These are phyloP conservation scores for Agonum fuliginosum DNA, from an alignment of 2,888 invertebrate species.

Conservation along the genomic window DNA sequence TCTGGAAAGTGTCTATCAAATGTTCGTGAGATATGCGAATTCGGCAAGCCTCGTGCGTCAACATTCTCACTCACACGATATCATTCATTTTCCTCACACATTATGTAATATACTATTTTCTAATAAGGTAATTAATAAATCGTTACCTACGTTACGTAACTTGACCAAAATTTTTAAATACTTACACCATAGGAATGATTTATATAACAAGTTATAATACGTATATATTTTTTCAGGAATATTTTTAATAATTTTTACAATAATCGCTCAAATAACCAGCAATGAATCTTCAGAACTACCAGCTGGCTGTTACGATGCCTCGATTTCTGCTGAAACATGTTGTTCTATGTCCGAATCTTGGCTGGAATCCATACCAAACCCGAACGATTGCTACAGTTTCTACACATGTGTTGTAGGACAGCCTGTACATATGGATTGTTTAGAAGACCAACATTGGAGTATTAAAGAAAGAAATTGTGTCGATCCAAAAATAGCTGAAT, in stretches of 20 bases:
- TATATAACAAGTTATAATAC: neutral
- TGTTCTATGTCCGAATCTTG: neutral
- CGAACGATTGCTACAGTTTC: slow-evolving; percentile 56
- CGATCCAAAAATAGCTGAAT: slow-evolving; percentile 49
- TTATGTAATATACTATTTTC: too few relatives aligned
- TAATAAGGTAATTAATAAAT: too few relatives aligned
- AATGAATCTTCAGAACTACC: neutral
- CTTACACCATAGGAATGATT: too few relatives aligned
- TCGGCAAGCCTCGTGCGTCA: too few relatives aligned
- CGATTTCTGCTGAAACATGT: neutral
- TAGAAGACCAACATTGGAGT: slow-evolving; percentile 55
- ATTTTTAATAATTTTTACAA: neutral
- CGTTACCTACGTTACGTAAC: too few relatives aligned
- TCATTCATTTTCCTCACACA: too few relatives aligned
- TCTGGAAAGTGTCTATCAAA: too few relatives aligned
- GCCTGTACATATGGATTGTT: slow-evolving; percentile 40
- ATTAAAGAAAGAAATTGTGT: slow-evolving; percentile 43
- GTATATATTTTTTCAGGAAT: neutral
- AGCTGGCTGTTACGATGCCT: slow-evolving; percentile 2
- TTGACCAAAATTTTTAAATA: too few relatives aligned
- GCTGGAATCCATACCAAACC: slow-evolving; percentile 35
- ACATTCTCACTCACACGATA: too few relatives aligned
- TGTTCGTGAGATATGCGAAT: too few relatives aligned
- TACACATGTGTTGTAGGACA: slow-evolving; percentile 56
- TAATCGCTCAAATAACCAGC: neutral